phyloP scores from a whole-genome alignment of 2,797 vertebrate genomes.

The Ataeniobius toweri region DNA sequence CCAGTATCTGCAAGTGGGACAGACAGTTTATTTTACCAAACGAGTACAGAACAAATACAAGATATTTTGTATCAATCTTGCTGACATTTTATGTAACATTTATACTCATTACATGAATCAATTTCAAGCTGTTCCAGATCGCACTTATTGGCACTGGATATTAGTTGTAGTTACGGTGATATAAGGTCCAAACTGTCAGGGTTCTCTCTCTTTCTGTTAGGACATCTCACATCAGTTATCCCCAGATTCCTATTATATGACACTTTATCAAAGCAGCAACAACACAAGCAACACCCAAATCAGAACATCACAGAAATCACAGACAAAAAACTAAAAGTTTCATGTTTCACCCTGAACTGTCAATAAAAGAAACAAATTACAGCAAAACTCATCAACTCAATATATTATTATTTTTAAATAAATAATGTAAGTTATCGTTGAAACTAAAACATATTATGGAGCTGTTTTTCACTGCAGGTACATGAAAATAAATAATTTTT shows the following conservation, averaged over 20 bases:
- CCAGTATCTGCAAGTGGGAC: not conserved
- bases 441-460: constrained; percentile 49
- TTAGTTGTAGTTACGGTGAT: not conserved
- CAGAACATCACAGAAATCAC: constrained; percentile 22
- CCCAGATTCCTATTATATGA: constrained; percentile 35
- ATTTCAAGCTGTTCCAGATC: constrained; percentile 4
- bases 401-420: constrained; percentile 65
- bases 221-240: constrained; percentile 51
- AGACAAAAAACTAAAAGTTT: constrained; percentile 29
- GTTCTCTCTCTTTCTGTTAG: constrained; percentile 14
- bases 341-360: constrained; percentile 24
- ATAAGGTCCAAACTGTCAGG: not conserved
- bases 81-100: constrained; percentile 1
- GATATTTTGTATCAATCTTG: constrained; percentile 19
- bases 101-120: constrained; percentile 2
- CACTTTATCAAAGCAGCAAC: constrained; percentile 44
- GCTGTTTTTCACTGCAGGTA: not conserved
- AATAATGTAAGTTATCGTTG: constrained; percentile 43
- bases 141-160: constrained; percentile 3
- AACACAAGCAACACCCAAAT: constrained; percentile 31
- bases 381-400: constrained; percentile 45
- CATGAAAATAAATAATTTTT: constrained; percentile 21
- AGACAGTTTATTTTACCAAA: constrained; percentile 12
- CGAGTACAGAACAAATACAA: constrained; percentile 18
- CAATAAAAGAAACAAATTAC: constrained; percentile 35